Conservation (phyloP, 2,888 invertebrate genomes). For the Drosophila imparisetae region DNA sequence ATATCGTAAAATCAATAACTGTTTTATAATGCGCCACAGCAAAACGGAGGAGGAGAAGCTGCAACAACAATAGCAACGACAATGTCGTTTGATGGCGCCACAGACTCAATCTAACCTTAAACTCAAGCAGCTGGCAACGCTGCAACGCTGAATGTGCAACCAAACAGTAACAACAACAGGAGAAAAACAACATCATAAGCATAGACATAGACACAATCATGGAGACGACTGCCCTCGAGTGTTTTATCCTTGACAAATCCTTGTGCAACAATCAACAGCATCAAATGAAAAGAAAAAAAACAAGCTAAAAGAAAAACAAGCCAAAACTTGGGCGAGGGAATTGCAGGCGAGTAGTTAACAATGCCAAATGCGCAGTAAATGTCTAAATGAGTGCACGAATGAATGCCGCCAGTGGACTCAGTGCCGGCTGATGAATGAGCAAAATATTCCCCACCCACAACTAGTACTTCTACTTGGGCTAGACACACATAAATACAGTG, state of each 20-base stretch:
- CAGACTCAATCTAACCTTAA: constrained; percentile 41
- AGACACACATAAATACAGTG: constrained; percentile 7
- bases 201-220: constrained; percentile 54
- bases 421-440: constrained; percentile 37
- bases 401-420: constrained; percentile 24
- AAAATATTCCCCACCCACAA: constrained; percentile 15
- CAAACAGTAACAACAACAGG: constrained; percentile 12
- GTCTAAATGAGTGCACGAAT: constrained; percentile 66
- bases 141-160: constrained; percentile 15
- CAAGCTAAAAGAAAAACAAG: constrained; percentile 21
- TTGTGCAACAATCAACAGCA: constrained; percentile 71
- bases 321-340: constrained; percentile 8
- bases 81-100: constrained; percentile 27
- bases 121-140: constrained; percentile 22
- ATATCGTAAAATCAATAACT: constrained; percentile 62
- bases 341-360: constrained; percentile 52
- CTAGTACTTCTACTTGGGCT: not conserved
- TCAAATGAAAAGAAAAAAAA: constrained; percentile 27
- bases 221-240: constrained; percentile 67
- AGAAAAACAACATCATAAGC: constrained; percentile 45
- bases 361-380: constrained; percentile 70
- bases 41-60: constrained; percentile 7
- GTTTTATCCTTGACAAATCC: constrained; percentile 77
- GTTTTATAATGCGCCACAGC: constrained; percentile 44
- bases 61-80: constrained; percentile 19